Conservation (phyloP, 1,140 invertebrate species). For the Wiebesia pumilae region DNA sequence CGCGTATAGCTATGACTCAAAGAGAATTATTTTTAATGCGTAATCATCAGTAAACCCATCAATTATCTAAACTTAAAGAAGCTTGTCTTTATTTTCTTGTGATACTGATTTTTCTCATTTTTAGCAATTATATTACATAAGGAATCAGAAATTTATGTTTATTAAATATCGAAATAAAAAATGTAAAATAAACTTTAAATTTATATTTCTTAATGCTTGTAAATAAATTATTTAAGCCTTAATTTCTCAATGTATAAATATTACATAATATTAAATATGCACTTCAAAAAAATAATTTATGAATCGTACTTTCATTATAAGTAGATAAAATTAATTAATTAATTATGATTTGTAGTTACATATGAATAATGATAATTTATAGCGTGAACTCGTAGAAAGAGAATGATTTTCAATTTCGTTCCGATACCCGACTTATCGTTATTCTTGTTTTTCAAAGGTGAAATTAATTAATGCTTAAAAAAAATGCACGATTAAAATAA, state of each 20-base stretch:
- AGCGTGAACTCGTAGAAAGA: neutral
- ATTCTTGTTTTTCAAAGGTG: neutral
- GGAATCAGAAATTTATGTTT: neutral
- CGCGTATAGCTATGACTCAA: neutral
- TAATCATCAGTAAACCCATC: neutral
- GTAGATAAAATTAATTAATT: neutral
- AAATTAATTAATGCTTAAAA: neutral
- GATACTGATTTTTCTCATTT: neutral
- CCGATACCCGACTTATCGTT: neutral
- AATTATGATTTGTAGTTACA: neutral
- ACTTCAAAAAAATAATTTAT: neutral
- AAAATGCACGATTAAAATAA: too few species aligned
- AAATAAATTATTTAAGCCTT: too few species aligned
- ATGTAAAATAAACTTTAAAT: neutral
- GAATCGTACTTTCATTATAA: neutral
- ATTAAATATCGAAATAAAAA: neutral
- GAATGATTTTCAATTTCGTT: neutral
- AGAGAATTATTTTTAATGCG: neutral
- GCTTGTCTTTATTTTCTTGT: neutral
- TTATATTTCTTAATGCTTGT: neutral
- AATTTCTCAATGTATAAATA: neutral
- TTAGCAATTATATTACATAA: neutral
- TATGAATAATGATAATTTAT: neutral
- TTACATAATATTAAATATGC: neutral
- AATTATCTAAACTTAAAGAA: neutral